Evolutionary conservation across 2,797 vertebrate species (phyloP).

Genomic region (Nyctalus aviator): DNA sequence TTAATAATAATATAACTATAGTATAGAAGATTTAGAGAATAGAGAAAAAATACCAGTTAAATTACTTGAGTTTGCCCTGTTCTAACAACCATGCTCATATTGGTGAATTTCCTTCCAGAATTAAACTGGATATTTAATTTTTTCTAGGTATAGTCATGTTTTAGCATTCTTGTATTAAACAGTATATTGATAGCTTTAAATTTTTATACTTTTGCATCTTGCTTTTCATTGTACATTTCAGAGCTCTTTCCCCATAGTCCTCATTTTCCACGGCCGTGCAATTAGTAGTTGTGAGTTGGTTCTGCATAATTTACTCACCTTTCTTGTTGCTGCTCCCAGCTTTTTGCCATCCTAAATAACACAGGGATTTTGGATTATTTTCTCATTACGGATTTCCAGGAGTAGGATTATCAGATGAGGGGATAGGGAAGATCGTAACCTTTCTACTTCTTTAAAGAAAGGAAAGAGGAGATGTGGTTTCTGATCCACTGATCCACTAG

Average conservation of each 20-base stretch:
- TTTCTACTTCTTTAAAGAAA: not conserved
- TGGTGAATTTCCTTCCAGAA: not conserved
- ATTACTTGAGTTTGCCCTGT: too few species aligned
- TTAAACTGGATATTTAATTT: not conserved
- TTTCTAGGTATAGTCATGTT: not conserved
- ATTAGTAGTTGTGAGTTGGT: not conserved
- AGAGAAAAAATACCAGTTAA: not conserved
- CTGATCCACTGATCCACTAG: not conserved
- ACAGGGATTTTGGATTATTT: not conserved
- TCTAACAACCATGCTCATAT: accelerated
- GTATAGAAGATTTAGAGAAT: not conserved
- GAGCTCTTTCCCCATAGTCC: not conserved
- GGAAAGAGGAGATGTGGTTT: not conserved
- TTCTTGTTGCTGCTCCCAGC: not conserved
- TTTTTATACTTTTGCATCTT: not conserved
- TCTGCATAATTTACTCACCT: not conserved
- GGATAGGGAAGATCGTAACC: not conserved
- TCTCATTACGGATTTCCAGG: not conserved
- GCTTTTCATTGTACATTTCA: not conserved
- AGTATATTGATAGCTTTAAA: not conserved
- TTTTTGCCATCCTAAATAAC: not conserved
- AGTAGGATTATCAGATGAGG: not conserved
- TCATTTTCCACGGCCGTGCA: not conserved
- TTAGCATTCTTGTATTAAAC: not conserved
- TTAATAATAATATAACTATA: not conserved